Evolutionary conservation across 2,113 vertebrate genomes (phyloP).

Genomic region (Alosa alosa): DNA sequence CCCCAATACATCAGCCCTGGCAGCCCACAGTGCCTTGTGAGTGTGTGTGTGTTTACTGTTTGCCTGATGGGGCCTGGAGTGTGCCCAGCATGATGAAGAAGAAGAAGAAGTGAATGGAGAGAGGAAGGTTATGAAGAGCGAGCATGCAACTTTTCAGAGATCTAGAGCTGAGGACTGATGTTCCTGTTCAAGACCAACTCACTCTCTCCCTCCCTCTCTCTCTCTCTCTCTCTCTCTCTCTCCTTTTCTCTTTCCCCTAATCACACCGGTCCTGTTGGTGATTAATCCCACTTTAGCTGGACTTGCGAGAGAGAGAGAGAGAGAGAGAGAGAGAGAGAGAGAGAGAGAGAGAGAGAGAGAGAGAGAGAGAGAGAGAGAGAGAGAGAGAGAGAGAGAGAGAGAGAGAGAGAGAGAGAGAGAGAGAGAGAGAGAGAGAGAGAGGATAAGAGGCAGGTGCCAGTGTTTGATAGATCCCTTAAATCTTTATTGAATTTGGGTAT

Average conservation of each 20-base stretch:
- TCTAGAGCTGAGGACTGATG: too few relatives aligned
- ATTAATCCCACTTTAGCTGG: slow-evolving; percentile 34
- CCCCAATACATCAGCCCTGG: slow-evolving; percentile 29
- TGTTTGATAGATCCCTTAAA: slow-evolving; percentile 48
- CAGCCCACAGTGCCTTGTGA: background rate
- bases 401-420: background rate
- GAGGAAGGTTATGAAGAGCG: too few relatives aligned
- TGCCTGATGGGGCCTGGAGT: too few relatives aligned
- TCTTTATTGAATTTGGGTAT: slow-evolving; percentile 40
- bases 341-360: too few relatives aligned
- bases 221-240: background rate
- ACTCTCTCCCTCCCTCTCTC: background rate
- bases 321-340: too few relatives aligned
- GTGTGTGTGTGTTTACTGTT: slow-evolving; percentile 21
- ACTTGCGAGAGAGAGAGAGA: too few relatives aligned
- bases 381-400: too few relatives aligned
- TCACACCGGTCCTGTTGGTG: slow-evolving; percentile 6
- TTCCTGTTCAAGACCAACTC: too few relatives aligned
- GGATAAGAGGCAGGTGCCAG: slow-evolving; percentile 38
- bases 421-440: background rate
- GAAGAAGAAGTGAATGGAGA: too few relatives aligned
- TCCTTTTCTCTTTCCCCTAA: background rate
- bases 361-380: too few relatives aligned
- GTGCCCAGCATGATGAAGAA: too few relatives aligned
- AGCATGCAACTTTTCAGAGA: too few relatives aligned